These are phyloP conservation scores for Scomber scombrus DNA, from an alignment of 2,113 vertebrate species.

Conservation along the genomic window DNA sequence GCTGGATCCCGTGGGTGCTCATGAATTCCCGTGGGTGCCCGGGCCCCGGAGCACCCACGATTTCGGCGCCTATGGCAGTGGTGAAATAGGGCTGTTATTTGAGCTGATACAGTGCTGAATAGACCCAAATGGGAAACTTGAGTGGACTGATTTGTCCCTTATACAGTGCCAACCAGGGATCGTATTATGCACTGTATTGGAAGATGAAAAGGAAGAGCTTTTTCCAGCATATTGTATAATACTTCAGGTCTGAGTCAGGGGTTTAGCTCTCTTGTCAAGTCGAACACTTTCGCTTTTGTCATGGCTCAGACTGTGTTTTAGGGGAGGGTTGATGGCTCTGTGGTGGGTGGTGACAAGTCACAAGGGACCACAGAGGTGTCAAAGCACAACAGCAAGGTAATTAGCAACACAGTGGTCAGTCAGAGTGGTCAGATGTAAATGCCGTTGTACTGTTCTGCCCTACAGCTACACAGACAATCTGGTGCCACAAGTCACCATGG, in stretches of 20 bases:
- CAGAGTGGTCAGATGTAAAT: constrained; percentile 70
- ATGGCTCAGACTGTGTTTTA: constrained; percentile 19
- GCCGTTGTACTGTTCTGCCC: constrained; percentile 52
- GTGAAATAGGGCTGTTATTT: constrained; percentile 6
- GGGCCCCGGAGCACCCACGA: too few species aligned
- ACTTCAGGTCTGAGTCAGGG: constrained; percentile 19
- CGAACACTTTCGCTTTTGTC: constrained; percentile 15
- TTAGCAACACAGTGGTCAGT: constrained; percentile 77
- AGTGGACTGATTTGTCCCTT: too few species aligned
- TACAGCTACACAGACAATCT: constrained; percentile 46
- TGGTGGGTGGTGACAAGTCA: constrained; percentile 63
- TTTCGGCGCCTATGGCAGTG: too few species aligned
- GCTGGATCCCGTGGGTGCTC: too few species aligned
- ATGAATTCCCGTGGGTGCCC: too few species aligned
- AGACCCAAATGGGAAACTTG: neutral
- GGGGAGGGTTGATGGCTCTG: constrained; percentile 29
- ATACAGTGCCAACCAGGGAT: too few species aligned
- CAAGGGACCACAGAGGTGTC: constrained; percentile 70
- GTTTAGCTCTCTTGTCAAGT: neutral
- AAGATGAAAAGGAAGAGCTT: neutral
- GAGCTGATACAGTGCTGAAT: constrained; percentile 18
- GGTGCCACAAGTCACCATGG: constrained; percentile 39
- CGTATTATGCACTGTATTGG: too few species aligned
- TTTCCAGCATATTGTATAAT: neutral
- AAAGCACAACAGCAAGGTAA: constrained; percentile 60